phyloP scores from a whole-genome alignment of 2,888 invertebrate species.

The Himalopsyche anomala region DNA sequence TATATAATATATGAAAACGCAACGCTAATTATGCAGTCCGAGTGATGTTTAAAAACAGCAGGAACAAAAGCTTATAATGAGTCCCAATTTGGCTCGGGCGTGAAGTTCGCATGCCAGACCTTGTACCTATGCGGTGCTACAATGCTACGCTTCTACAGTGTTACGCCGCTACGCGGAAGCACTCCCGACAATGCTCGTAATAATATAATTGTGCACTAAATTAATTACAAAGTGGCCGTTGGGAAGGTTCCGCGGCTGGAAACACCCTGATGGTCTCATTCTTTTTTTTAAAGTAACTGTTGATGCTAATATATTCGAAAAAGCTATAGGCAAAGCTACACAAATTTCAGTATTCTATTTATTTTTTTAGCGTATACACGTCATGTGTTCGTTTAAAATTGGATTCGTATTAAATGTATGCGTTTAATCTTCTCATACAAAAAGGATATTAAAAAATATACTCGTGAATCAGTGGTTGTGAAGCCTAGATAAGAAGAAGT shows the following conservation, averaged over 20 bases:
- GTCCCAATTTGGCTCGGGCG: conserved; percentile 59
- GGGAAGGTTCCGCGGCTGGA: not conserved
- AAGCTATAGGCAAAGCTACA: too few species aligned
- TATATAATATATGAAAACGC: not conserved
- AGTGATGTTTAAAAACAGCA: conserved; percentile 50
- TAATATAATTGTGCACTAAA: conserved; percentile 64
- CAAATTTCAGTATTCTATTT: too few species aligned
- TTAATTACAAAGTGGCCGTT: conserved; percentile 57
- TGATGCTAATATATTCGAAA: too few species aligned
- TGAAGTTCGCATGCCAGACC: conserved; percentile 1
- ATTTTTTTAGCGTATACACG: too few species aligned
- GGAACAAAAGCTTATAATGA: conserved; percentile 56
- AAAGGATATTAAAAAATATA: too few species aligned
- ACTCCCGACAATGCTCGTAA: conserved; percentile 50
- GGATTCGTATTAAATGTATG: too few species aligned
- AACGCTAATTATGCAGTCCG: not conserved
- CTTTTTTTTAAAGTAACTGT: not conserved
- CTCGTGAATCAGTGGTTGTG: too few species aligned
- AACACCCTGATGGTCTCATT: not conserved
- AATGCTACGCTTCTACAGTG: not conserved
- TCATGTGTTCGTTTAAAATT: too few species aligned
- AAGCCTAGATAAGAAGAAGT: too few species aligned
- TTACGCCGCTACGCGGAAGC: conserved; percentile 47
- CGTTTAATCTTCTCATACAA: too few species aligned
- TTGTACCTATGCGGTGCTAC: not conserved